A percentile compares a stretch with the other conserved stretches of the same genome.
Evolutionary conservation across 2,797 vertebrate species (phyloP).

Genomic region (Erpetoichthys calabaricus): DNA sequence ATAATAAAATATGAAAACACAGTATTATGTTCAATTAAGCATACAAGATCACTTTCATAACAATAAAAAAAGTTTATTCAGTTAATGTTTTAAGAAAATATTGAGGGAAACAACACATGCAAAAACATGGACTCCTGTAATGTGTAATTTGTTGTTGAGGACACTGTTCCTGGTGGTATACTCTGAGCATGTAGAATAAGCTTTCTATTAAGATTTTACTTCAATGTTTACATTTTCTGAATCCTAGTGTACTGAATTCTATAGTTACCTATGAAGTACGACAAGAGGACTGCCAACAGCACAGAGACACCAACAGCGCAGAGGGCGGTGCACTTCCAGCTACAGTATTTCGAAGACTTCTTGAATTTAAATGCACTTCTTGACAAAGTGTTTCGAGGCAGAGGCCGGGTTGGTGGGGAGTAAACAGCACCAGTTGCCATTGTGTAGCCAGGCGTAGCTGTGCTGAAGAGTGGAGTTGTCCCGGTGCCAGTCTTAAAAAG

Average conservation of each 20-base stretch:
- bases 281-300: slow-evolving; percentile 83
- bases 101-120: too few relatives aligned
- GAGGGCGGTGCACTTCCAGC: slow-evolving; percentile 94
- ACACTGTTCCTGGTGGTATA: too few relatives aligned
- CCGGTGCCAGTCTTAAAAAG: slow-evolving; percentile 97
- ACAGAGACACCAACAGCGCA: slow-evolving; percentile 85
- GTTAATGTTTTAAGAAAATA: too few relatives aligned
- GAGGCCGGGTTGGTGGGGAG: slow-evolving; percentile 86
- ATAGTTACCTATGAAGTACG: slow-evolving; percentile 90
- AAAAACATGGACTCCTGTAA: too few relatives aligned
- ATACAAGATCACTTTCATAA: too few relatives aligned
- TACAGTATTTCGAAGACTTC: slow-evolving; percentile 93
- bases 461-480: slow-evolving; percentile 91
- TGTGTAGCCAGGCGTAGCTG: slow-evolving; percentile 91
- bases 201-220: too few relatives aligned
- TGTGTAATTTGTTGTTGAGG: too few relatives aligned
- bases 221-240: too few relatives aligned
- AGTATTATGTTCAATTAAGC: too few relatives aligned
- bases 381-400: slow-evolving; percentile 87
- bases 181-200: too few relatives aligned
- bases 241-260: neutral
- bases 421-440: slow-evolving; percentile 97
- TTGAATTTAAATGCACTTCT: slow-evolving; percentile 97
- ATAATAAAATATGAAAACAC: too few relatives aligned
- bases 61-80: too few relatives aligned